These are phyloP conservation scores for Mesembrinibis cayennensis DNA, from an alignment of 2,113 vertebrate species.

Conservation along the genomic window DNA sequence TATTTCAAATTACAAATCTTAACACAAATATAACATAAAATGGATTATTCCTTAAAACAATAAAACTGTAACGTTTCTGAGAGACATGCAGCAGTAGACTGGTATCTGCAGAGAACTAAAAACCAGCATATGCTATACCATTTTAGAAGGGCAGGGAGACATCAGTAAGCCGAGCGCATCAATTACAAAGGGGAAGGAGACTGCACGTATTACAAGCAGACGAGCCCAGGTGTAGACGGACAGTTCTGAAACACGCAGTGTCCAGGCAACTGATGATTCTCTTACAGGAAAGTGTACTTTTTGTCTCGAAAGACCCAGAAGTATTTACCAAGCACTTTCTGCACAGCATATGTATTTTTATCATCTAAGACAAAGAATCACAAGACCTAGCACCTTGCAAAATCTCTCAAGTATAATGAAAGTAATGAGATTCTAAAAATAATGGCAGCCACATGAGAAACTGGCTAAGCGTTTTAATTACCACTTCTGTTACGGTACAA, in stretches of 20 bases:
- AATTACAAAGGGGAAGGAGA: neutral
- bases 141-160: neutral
- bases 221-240: neutral
- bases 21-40: neutral
- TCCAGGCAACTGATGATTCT: neutral
- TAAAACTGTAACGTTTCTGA: neutral
- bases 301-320: neutral
- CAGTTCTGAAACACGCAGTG: neutral
- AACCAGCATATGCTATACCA: neutral
- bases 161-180: neutral
- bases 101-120: neutral
- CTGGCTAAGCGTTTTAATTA: neutral
- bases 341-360: neutral
- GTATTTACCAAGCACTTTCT: neutral
- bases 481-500: neutral
- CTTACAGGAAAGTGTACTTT: neutral
- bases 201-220: neutral
- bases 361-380: neutral
- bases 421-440: constrained; percentile 41
- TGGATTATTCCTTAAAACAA: neutral
- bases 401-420: constrained; percentile 18
- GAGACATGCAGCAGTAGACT: neutral
- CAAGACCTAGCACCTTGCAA: neutral
- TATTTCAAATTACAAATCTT: neutral
- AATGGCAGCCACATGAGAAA: neutral